A percentile compares a stretch with the other conserved stretches of the same genome.
Conservation (phyloP, 2,797 vertebrate species). For the Sebastes kiyomatsui region DNA sequence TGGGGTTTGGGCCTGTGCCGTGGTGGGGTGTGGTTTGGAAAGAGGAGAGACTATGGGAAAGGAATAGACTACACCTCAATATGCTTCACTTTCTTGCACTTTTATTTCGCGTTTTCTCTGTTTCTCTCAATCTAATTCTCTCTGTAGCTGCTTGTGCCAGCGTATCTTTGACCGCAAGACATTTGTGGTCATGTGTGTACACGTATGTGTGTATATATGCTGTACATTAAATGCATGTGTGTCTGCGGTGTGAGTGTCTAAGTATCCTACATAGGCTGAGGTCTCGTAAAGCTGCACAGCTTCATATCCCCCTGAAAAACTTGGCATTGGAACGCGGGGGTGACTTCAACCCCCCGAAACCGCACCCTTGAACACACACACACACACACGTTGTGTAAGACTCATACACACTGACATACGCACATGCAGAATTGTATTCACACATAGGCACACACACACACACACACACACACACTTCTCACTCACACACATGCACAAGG, state of each 20-base stretch:
- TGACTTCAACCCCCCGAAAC: slow-evolving; percentile 78
- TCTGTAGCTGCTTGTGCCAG: slow-evolving; percentile 46
- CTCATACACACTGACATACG: neutral
- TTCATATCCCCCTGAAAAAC: slow-evolving; percentile 70
- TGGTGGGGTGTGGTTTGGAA: slow-evolving; percentile 78
- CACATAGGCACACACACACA: slow-evolving; percentile 21
- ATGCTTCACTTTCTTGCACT: slow-evolving; percentile 63
- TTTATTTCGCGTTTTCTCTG: slow-evolving; percentile 39
- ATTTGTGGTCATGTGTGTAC: slow-evolving; percentile 26
- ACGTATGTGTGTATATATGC: slow-evolving; percentile 13
- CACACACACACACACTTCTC: neutral
- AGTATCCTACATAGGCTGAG: slow-evolving; percentile 76
- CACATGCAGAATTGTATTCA: slow-evolving; percentile 42
- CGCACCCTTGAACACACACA: slow-evolving; percentile 54
- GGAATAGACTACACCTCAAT: slow-evolving; percentile 64
- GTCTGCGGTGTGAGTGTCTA: slow-evolving; percentile 66
- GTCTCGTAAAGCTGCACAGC: slow-evolving; percentile 78
- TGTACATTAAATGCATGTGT: slow-evolving; percentile 53
- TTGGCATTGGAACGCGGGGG: slow-evolving; percentile 70
- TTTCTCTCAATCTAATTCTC: slow-evolving; percentile 16
- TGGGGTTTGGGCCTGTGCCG: slow-evolving; percentile 73
- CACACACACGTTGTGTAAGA: slow-evolving; percentile 22
- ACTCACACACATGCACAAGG: slow-evolving; percentile 63
- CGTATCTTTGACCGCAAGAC: slow-evolving; percentile 55
- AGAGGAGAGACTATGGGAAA: slow-evolving; percentile 60